These are phyloP conservation scores for Australoheros scitulus DNA, from an alignment of 2,113 vertebrate species.

Conservation along the genomic window DNA sequence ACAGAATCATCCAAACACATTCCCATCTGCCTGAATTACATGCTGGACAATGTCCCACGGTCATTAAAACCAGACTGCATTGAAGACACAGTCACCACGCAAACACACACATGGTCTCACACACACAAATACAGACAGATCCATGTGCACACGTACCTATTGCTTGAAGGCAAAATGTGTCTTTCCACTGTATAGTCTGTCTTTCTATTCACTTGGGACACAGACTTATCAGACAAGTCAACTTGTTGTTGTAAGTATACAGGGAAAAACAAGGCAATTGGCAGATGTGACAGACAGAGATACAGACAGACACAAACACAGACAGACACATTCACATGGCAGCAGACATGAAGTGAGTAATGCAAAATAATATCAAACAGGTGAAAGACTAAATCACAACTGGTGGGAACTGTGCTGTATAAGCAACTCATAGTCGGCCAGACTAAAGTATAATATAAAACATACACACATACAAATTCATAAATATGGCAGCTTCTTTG, in stretches of 20 bases:
- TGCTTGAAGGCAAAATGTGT: constrained; percentile 54
- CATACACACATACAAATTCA: constrained; percentile 38
- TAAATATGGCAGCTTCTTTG: constrained; percentile 19
- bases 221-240: constrained; percentile 57
- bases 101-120: constrained; percentile 44
- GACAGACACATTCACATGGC: constrained; percentile 59
- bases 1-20: constrained; percentile 55
- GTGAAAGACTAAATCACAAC: constrained; percentile 52
- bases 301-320: constrained; percentile 66
- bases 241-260: constrained; percentile 48
- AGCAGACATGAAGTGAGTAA: constrained; percentile 69
- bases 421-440: constrained; percentile 44
- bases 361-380: constrained; percentile 70
- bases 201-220: constrained; percentile 56
- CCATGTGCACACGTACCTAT: constrained; percentile 41
- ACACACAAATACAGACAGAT: not conserved
- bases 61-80: constrained; percentile 75
- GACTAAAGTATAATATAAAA: constrained; percentile 40
- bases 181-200: constrained; percentile 73
- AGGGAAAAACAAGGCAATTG: constrained; percentile 55
- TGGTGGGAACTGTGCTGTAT: constrained; percentile 63
- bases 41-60: constrained; percentile 68
- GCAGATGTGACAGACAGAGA: constrained; percentile 51
- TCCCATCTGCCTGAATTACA: constrained; percentile 71
- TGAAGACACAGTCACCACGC: constrained; percentile 68